Evolutionary conservation across 1,140 invertebrate species (phyloP), one percentile per base, ranked within the genome.

Genomic region (Hylyphantes graminicola): DNA sequence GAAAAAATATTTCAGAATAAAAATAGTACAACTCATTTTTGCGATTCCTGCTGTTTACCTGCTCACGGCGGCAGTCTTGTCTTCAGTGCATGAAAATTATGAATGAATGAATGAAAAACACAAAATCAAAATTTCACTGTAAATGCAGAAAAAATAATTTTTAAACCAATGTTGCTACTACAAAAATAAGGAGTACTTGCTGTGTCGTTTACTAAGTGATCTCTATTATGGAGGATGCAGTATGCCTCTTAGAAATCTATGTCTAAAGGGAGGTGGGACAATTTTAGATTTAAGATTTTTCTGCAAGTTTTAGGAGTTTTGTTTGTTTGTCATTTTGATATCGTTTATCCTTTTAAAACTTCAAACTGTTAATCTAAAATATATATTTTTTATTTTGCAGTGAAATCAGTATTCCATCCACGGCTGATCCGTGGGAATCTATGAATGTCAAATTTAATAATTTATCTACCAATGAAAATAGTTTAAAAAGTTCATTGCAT

Each of bases 401-500:
- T 35, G 35, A 35, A 35, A 2, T 35, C 35, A 35, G 35, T 35
- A 35, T 35, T 35, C 5, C 35, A 35, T 35, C 15, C 15, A 61
- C 12, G 59, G 59, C 35, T 68, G 9, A 68, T 68, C 50, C 8
- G n/a, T 21, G 17, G 72, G 9, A 74, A 15, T 15, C 11, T 15
- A 57, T 73, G 35, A 9, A 19, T 12, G 7, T 17, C 13, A 19
- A 61, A 17, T 61, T 76, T 57, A 6, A 15, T 48, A 50, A 76
- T n/a, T 15, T 76, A 50, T 63, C 57, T 5, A 50, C 55, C 51
- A 35, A 17, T n/a, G 7, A 51, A n/a, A 50, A 53, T 12, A 76
- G 19, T 74, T 13, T 74, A 11, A 13, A 15, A 35, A 19, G 61
- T 50, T 17, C 77, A 61, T 48, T 77, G 50, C 73, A 72, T 61